phyloP scores from a whole-genome alignment of 23 tunicate genomes.

The Phallusia fumigata region DNA sequence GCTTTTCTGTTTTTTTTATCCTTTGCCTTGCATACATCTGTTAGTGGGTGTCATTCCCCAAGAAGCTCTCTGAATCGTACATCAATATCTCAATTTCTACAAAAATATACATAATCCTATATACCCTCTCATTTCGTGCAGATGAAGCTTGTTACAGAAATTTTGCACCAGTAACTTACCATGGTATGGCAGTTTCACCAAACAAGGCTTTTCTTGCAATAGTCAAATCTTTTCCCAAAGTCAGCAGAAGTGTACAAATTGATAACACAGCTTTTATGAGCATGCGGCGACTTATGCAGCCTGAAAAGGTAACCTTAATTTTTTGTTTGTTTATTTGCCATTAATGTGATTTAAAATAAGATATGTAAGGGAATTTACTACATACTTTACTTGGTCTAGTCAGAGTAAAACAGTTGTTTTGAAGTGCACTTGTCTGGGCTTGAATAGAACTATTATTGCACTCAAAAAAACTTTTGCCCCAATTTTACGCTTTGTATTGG shows the following conservation, averaged over 20 bases:
- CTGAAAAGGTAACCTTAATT: slow-evolving; percentile 14
- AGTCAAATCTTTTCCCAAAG: slow-evolving; percentile 36
- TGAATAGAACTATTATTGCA: too few relatives aligned
- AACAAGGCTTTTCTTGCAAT: slow-evolving; percentile 36
- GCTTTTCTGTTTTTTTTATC: too few relatives aligned
- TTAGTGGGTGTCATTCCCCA: too few relatives aligned
- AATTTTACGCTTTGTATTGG: too few relatives aligned
- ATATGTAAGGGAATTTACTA: too few relatives aligned
- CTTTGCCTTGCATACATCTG: too few relatives aligned
- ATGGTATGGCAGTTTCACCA: slow-evolving; percentile 32
- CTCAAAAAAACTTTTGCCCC: too few relatives aligned
- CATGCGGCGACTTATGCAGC: slow-evolving; percentile 22
- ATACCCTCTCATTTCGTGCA: background rate
- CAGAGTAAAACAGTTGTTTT: background rate
- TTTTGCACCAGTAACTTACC: slow-evolving; percentile 24
- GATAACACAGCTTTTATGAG: slow-evolving; percentile 32
- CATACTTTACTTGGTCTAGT: too few relatives aligned
- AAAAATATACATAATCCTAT: too few relatives aligned
- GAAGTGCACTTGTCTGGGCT: too few relatives aligned
- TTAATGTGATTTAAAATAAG: background rate
- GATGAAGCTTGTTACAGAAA: slow-evolving; percentile 3
- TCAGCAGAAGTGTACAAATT: slow-evolving; percentile 34
- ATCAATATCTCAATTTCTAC: too few relatives aligned
- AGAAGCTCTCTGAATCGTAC: too few relatives aligned
- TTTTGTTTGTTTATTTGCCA: background rate